Percentiles rank a stretch among this genome's conserved stretches.
Evolutionary conservation across 2,888 invertebrate genomes (phyloP).

Genomic region (Trissolcus japonicus): DNA sequence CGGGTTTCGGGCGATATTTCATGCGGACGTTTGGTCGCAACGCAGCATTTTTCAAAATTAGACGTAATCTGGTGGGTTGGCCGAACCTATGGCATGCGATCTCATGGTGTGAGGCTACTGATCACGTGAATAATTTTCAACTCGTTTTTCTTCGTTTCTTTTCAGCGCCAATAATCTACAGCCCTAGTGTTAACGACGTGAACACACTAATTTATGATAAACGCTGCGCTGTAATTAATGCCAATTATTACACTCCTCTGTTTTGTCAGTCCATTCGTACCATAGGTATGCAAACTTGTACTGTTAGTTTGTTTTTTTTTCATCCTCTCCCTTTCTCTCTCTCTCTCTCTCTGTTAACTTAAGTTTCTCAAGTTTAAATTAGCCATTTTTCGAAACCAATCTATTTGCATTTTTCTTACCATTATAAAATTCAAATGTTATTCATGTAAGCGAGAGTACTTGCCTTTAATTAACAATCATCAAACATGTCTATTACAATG

Average conservation of each 20-base stretch:
- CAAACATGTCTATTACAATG: background rate
- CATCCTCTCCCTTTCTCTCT: too few species aligned
- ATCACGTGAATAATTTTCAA: constrained; percentile 44
- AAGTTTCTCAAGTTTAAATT: too few species aligned
- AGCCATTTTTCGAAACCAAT: too few species aligned
- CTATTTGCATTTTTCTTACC: background rate
- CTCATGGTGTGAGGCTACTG: constrained; percentile 53
- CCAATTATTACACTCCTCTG: constrained; percentile 46
- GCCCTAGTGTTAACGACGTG: constrained; percentile 39
- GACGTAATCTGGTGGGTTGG: constrained; percentile 52
- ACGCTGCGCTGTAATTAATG: constrained; percentile 42
- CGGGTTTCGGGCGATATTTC: constrained; percentile 35
- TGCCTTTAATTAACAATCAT: background rate
- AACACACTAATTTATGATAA: constrained; percentile 39
- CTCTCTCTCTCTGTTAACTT: too few species aligned
- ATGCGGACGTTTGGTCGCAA: constrained; percentile 22
- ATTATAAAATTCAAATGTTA: constrained; percentile 2
- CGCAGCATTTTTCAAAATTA: constrained; percentile 53
- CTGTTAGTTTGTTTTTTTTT: background rate
- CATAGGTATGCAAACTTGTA: background rate
- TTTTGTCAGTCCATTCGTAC: constrained; percentile 20
- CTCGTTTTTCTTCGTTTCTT: constrained; percentile 39
- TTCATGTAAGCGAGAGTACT: background rate
- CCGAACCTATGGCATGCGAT: constrained; percentile 53
- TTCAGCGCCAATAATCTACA: constrained; percentile 41